Base-by-base conservation (phyloP, 2,113 vertebrate species). In the Cranoglanis bouderius region DNA sequence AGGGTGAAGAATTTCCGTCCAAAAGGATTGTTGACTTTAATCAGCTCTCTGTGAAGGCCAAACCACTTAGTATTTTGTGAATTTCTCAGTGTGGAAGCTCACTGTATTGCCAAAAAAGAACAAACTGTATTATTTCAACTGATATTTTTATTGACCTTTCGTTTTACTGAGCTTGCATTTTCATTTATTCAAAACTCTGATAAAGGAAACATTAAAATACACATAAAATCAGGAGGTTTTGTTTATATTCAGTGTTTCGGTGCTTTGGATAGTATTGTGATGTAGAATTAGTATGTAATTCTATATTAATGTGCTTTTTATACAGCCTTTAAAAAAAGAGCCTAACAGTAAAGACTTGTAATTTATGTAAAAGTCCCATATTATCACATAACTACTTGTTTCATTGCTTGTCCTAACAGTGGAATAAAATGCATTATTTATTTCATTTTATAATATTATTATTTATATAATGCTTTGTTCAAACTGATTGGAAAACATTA, bases 1-100 rank as follows among this genome's bases (percentile, higher is more conserved):
- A 91, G 90, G 86, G 92, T 89, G 91, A 88, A 92, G 88, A 91
- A 51, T 88, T 93, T 70, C 57, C 89, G 93, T 92, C 92, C 85
- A 90, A 90, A 90, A 65, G 67, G 29, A 78, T 24, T 88, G 92
- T 94, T 93, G 94, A 90, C 87, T 91, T 89, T 89, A 87, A 92
- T 91, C 92, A 91, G 88, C 83, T 87, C 65, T 35, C 40, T 75
- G 49, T 43, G 40, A 43, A 85, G 84, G 53, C 46, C 35, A 85
- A 80, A 81, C 65, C 80, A 88, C 78, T 90, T 88, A 32, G 18
- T 21, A 80, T 74, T 88, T 78, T 74, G 77, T 77, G 43, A 74
- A 81, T 85, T 59, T 51, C 63, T 40, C 35, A 59, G 32, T 24
- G 35, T 82, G 55, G 51, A 82, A 24, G 32, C n/a, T 55, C 16